Evolutionary conservation across 2,888 invertebrate genomes (phyloP).

Genomic region (Drosophila hamatofila): DNA sequence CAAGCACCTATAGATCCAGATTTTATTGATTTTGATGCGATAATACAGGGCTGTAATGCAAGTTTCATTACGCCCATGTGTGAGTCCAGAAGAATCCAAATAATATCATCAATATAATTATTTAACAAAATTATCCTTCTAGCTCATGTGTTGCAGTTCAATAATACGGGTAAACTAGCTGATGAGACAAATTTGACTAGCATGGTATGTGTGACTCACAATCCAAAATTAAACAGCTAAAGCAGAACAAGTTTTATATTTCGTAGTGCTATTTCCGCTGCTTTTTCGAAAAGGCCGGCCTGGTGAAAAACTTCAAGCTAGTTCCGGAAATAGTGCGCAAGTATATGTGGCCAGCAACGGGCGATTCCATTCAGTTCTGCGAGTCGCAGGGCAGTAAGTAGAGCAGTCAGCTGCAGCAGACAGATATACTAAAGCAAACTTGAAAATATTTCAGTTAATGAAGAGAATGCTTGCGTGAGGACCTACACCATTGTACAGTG

Average conservation of each 20-base stretch:
- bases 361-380: slow-evolving; percentile 82
- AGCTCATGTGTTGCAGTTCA: slow-evolving; percentile 86
- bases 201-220: slow-evolving; percentile 85
- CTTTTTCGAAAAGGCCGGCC: slow-evolving; percentile 85
- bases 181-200: slow-evolving; percentile 87
- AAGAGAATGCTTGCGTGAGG: slow-evolving; percentile 86
- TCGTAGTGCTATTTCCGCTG: slow-evolving; percentile 87
- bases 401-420: no score
- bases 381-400: slow-evolving; percentile 80
- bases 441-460: slow-evolving; percentile 64
- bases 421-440: not conserved
- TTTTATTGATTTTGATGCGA: slow-evolving; percentile 83
- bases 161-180: slow-evolving; percentile 86
- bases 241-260: not conserved
- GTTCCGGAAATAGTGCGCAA: slow-evolving; percentile 84
- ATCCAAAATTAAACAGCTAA: not conserved
- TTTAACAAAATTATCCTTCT: not conserved
- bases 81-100: slow-evolving; percentile 71
- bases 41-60: slow-evolving; percentile 86
- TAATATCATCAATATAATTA: not conserved
- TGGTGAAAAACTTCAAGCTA: slow-evolving; percentile 86
- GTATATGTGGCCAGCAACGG: slow-evolving; percentile 84
- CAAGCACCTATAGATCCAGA: slow-evolving; percentile 26
- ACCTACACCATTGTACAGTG: slow-evolving; percentile 87
- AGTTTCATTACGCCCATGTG: slow-evolving; percentile 86